Conservation (phyloP, 2,113 vertebrate genomes). For the Oreochromis spilurus region DNA sequence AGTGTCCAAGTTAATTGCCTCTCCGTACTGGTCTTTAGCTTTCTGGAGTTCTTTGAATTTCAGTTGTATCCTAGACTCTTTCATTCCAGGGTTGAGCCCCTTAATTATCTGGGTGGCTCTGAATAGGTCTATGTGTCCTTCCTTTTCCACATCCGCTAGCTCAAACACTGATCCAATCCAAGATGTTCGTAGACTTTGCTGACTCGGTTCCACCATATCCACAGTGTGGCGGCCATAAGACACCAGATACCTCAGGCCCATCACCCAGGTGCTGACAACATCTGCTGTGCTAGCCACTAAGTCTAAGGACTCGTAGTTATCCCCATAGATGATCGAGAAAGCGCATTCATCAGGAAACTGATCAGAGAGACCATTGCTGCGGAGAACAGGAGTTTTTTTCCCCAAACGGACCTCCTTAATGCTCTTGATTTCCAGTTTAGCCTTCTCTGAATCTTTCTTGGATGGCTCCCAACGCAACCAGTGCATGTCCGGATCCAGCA, state of each 20-base stretch:
- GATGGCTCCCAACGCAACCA: slow-evolving; percentile 90
- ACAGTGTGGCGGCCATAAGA: slow-evolving; percentile 86
- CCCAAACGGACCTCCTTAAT: slow-evolving; percentile 89
- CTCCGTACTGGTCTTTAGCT: slow-evolving; percentile 74
- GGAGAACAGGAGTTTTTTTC: slow-evolving; percentile 86
- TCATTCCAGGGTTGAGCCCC: slow-evolving; percentile 88
- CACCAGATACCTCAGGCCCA: slow-evolving; percentile 87
- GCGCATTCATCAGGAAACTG: slow-evolving; percentile 90
- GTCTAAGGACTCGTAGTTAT: slow-evolving; percentile 90
- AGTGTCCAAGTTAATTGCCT: slow-evolving; percentile 77
- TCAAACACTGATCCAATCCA: slow-evolving; percentile 88
- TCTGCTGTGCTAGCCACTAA: slow-evolving; percentile 85
- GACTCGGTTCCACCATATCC: slow-evolving; percentile 70
- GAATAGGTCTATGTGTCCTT: slow-evolving; percentile 78
- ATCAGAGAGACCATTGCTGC: slow-evolving; percentile 88
- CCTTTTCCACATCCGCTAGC: slow-evolving; percentile 79
- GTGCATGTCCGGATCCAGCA: slow-evolving; percentile 85
- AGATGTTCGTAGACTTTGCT: slow-evolving; percentile 81
- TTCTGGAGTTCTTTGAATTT: slow-evolving; percentile 93
- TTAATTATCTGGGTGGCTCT: slow-evolving; percentile 86
- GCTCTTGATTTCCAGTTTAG: slow-evolving; percentile 88
- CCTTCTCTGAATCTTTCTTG: slow-evolving; percentile 90
- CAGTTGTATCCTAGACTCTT: slow-evolving; percentile 82
- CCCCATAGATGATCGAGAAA: slow-evolving; percentile 92
- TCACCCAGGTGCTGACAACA: slow-evolving; percentile 89